Percentiles rank a stretch among this genome's conserved stretches.
Conservation (phyloP, 2,797 vertebrate species). For the Siniperca scherzeri region DNA sequence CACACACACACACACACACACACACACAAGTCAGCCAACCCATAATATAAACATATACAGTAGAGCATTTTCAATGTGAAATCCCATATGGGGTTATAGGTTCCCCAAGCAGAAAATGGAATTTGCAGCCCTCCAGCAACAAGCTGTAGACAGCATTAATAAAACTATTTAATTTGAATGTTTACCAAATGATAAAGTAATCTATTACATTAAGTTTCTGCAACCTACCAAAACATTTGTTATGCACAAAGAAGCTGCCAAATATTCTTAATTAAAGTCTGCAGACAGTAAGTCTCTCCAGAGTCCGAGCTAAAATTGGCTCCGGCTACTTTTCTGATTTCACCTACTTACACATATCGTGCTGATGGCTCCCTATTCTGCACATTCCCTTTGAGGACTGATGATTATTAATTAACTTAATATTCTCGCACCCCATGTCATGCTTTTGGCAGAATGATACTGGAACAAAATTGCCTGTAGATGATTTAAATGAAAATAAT, state of each 20-base stretch:
- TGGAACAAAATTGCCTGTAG: slow-evolving; percentile 62
- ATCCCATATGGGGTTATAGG: background rate
- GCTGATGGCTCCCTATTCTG: slow-evolving; percentile 54
- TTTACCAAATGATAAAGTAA: slow-evolving; percentile 45
- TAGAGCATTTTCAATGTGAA: background rate
- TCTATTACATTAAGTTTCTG: slow-evolving; percentile 48
- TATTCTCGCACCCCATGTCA: slow-evolving; percentile 49
- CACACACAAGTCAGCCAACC: background rate
- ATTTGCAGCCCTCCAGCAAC: slow-evolving; percentile 20
- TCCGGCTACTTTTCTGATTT: slow-evolving; percentile 59
- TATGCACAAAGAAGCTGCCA: slow-evolving; percentile 46
- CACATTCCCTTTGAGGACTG: slow-evolving; percentile 56
- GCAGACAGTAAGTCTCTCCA: slow-evolving; percentile 52
- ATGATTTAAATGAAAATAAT: slow-evolving; percentile 64
- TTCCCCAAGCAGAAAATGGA: slow-evolving; percentile 45
- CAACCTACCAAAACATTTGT: slow-evolving; percentile 51
- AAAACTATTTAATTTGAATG: slow-evolving; percentile 29
- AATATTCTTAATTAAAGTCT: slow-evolving; percentile 75
- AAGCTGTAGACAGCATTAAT: slow-evolving; percentile 9
- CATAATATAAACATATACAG: slow-evolving; percentile 12
- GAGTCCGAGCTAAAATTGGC: slow-evolving; percentile 65
- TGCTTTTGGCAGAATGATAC: slow-evolving; percentile 49
- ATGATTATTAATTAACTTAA: slow-evolving; percentile 74
- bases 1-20: slow-evolving; percentile 10
- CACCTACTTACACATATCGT: slow-evolving; percentile 61